Evolutionary conservation across 2,797 vertebrate species (phyloP), one percentile per base, ranked within the genome.

Genomic region (Pipistrellus kuhlii): DNA sequence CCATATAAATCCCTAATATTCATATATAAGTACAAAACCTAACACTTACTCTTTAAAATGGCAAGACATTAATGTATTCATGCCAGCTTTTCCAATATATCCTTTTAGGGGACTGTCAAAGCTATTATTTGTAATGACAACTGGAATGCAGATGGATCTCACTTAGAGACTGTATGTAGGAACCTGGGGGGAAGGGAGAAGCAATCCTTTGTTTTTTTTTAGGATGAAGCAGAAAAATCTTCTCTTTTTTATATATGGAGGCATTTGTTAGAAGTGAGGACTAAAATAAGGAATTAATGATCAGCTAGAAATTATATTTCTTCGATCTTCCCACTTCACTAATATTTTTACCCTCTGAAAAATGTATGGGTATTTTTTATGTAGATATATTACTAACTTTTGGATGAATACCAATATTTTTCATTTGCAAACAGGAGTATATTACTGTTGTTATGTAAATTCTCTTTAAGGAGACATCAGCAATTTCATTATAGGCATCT

Each of bases 61-160:
- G 72, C 92, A 95, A 85, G 89, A 78, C 88, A 94, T 85, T 94
- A 91, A 96, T 64, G 83, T 96, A 87, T 94, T 83, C 91, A 85
- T 95, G 92, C 91, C 88, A 94, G 90, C 89, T 93, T 96, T 96
- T 96, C 91, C 81, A 96, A 88, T 96, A 95, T 94, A 96, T 96
- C 94, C 96, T 94, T 96, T 96, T 97, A 89, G 90, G 91, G 95
- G 88, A 92, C 85, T 96, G 97, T 94, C 96, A 94, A 91, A 96
- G 95, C 80, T 85, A 80, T 94, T 90, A 91, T 94, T 93, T 95
- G 91, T 96, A 94, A 96, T 91, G 96, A 94, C 38, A 94, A 85
- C 82, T 95, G 94, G 88, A 93, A 93, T 95, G 85, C 96, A 97
- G 96, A 97, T 97, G 96, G 96, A 78, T 95, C 93, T 95, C 85